Evolutionary conservation across 2,113 vertebrate species (phyloP), one percentile per base, ranked within the genome.

Genomic region (Microcebus griseorufus): DNA sequence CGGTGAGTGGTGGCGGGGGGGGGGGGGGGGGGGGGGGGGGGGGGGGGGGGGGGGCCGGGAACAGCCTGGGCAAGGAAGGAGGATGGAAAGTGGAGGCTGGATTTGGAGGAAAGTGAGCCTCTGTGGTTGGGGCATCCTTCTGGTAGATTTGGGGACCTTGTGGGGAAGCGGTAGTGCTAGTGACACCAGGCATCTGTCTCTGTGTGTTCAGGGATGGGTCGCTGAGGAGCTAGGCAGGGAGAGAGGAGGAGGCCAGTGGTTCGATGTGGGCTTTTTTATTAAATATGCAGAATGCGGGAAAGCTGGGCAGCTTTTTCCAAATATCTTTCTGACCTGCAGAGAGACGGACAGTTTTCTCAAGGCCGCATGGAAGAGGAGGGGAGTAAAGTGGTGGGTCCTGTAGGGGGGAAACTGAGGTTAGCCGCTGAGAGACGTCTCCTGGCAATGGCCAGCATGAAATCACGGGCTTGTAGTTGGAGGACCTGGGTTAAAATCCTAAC

Each of bases 1-100:
- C 32, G 87, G 98, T 98, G 84, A 98, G 98, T 98, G 93, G 42
- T 22, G 4, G 37, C 3, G 5, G 70, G 42, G 0, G 2, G 85
- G 22, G 0, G 0, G 62, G 48, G 58, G 1, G 39, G 5, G 0
- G 2, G 85, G 22, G 0, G 0, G 62, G 48, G 58, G 70, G 42
- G 0, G 3, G 5, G 64, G 42, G 0, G 2, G 85, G 22, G 0
- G 0, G 62, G 48, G 58, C 5, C 13, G 34, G 29, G 25, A 20
- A 34, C 32, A 12, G 45, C 27, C 34, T 22, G 76, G 62, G 73
- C 32, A 12, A 11, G 14, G 64, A 32, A 32, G 39, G 22, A 0
- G 22, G 45, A 75, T 37, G 45, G 16, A 34, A 48, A 55, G 69
- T 12, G 4, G 83, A 90, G 22, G 65, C 18, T 13, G 29, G 37